phyloP scores from a whole-genome alignment of 64 coral and sea anemone species.

The Pachyseris speciosa region DNA sequence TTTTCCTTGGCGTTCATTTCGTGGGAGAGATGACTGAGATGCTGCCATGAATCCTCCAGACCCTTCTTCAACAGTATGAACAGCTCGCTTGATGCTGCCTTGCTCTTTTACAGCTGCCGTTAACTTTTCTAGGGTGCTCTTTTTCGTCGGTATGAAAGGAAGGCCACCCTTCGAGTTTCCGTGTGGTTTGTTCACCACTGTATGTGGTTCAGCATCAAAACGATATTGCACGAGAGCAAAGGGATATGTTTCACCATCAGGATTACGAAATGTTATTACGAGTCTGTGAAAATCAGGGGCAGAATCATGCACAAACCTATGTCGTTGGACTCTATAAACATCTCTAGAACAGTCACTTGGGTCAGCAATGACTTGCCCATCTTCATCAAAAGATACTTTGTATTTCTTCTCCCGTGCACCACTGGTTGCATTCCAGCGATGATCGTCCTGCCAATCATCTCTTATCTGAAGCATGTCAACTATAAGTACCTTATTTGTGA shows the following conservation, averaged over 20 bases:
- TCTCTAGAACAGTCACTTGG: not conserved
- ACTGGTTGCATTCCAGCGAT: slow-evolving; percentile 20
- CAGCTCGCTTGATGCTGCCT: slow-evolving; percentile 4
- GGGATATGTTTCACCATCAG: not conserved
- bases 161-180: not conserved
- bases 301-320: slow-evolving; percentile 5
- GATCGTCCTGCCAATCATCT: slow-evolving; percentile 49
- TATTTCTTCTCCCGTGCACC: slow-evolving; percentile 18
- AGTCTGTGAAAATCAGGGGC: not conserved
- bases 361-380: not conserved
- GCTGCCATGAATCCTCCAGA: not conserved
- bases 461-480: slow-evolving; percentile 20
- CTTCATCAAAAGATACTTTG: not conserved
- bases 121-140: slow-evolving; percentile 4
- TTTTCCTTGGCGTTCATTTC: slow-evolving; percentile 37
- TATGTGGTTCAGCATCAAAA: not conserved
- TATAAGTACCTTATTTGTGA: not conserved
- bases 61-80: not conserved
- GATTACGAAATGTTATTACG: not conserved
- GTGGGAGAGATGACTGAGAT: slow-evolving; percentile 18
- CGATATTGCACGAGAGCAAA: slow-evolving; percentile 18
- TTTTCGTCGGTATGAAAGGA: slow-evolving; percentile 42
- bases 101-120: not conserved
- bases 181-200: slow-evolving; percentile 5
- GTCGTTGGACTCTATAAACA: slow-evolving; percentile 3